Conservation (phyloP, 2,888 invertebrate genomes). For the Apodemia mormo region DNA sequence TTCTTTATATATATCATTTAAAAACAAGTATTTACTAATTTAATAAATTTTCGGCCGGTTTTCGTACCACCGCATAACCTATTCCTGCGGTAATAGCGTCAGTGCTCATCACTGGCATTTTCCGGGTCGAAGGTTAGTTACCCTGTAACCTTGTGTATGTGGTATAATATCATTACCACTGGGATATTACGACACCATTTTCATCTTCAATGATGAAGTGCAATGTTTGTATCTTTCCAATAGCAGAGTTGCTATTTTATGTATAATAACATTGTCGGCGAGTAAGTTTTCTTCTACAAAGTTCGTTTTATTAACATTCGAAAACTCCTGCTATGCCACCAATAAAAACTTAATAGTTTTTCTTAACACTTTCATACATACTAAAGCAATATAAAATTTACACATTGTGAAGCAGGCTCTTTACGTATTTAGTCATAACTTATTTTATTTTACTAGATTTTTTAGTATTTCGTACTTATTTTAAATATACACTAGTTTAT, state of each 20-base stretch:
- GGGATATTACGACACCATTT: background rate
- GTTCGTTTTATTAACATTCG: too few relatives aligned
- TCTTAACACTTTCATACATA: background rate
- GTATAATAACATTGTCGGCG: background rate
- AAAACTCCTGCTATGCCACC: background rate
- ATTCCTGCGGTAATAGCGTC: too few relatives aligned
- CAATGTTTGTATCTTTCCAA: background rate
- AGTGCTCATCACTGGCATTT: too few relatives aligned
- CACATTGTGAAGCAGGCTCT: conserved; percentile 2
- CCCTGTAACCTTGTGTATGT: background rate
- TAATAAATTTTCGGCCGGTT: too few relatives aligned
- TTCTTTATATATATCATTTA: too few relatives aligned
- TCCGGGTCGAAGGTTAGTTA: too few relatives aligned
- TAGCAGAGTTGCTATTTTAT: background rate
- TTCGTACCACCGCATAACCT: too few relatives aligned
- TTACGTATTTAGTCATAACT: conserved; percentile 2
- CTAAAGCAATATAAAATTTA: background rate
- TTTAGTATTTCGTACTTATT: background rate
- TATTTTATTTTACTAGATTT: conserved; percentile 6
- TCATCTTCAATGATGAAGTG: background rate
- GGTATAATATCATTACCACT: background rate
- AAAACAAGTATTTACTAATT: too few relatives aligned
- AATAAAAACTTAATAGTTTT: background rate
- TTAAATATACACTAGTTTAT: background rate
- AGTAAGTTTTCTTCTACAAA: too few relatives aligned